phyloP scores from a whole-genome alignment of 2,113 vertebrate genomes.

The Hypomesus transpacificus region DNA sequence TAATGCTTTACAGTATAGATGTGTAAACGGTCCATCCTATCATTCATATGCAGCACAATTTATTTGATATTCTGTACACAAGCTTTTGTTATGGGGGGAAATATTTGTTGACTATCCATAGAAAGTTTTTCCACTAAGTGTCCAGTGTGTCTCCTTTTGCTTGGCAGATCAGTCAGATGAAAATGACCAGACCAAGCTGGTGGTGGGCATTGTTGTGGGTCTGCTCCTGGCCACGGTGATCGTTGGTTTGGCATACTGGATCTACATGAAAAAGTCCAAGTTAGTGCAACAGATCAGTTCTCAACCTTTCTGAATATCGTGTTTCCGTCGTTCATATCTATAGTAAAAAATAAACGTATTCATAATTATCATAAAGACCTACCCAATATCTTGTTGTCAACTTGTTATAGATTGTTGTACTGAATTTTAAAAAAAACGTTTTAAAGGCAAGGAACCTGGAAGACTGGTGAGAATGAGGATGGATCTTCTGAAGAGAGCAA shows the following conservation, averaged over 20 bases:
- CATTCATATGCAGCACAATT: no score
- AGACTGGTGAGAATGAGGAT: conserved; percentile 86
- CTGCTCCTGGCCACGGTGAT: conserved; percentile 82
- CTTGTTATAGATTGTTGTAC: no score
- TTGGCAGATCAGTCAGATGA: conserved; percentile 55
- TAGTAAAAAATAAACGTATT: not conserved
- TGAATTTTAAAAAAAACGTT: not conserved
- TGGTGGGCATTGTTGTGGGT: conserved; percentile 88
- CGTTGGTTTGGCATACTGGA: conserved; percentile 83
- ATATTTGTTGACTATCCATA: no score
- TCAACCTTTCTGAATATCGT: no score
- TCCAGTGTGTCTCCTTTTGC: conserved; percentile 12
- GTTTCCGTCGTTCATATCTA: no score
- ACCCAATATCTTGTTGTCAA: not conserved
- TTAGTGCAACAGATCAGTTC: conserved; percentile 60
- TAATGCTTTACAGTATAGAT: no score
- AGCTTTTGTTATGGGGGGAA: no score
- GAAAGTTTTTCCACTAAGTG: not conserved
- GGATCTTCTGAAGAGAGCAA: conserved; percentile 73
- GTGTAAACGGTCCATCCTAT: no score
- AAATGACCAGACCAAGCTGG: conserved; percentile 83
- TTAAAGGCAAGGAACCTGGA: conserved; percentile 73
- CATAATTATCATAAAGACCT: not conserved
- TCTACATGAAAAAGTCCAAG: conserved; percentile 94
- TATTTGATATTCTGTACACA: no score